Evolutionary conservation across 2,797 vertebrate genomes (phyloP), one percentile per base, ranked within the genome.

Genomic region (Carcharodon carcharias): DNA sequence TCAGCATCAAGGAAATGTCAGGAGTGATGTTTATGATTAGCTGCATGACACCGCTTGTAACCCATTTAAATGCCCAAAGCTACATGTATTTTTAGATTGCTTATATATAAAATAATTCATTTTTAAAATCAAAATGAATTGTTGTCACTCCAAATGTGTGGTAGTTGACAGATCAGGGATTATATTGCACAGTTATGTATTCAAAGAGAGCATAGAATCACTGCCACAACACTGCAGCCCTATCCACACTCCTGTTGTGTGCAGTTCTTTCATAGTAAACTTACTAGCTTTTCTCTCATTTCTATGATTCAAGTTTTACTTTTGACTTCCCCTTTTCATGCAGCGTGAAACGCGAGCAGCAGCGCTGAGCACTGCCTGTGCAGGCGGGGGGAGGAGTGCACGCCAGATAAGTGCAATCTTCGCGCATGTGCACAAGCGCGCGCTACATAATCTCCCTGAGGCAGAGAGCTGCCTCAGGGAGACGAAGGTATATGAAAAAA

Each of bases 111-210:
- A 54, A 31, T 31, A 50, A 95, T 28, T 21, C 26, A 71, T 50
- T 31, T 69, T 95, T 95, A 11, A 91, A 95, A 45, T 95, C 93
- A 45, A 71, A 95, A 95, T 95, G n/a, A 50, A 67, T 56, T 12
- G 16, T 94, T 95, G 65, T 71, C 65, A 95, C 40, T 95, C 45
- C 14, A 67, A 67, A 67, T 67, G 61, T 63, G 61, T 87, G 71
- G 23, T 21, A 56, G 85, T 54, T 88, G 56, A 63, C 50, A 91
- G 35, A 61, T 61, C 31, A 63, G 58, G 56, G 35, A 61, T 63
- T 61, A 63, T 6, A 18, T 58, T 89, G 6, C 56, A 5, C 11
- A 89, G 56, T 16, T 31, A 28, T 58, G 11, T 89, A 58, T 58
- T 16, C 54, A 89, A 89, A 89, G 28, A 2, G 50, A 89, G 8